Conservation (phyloP, 1,140 invertebrate species). For the Aphis craccivora region DNA sequence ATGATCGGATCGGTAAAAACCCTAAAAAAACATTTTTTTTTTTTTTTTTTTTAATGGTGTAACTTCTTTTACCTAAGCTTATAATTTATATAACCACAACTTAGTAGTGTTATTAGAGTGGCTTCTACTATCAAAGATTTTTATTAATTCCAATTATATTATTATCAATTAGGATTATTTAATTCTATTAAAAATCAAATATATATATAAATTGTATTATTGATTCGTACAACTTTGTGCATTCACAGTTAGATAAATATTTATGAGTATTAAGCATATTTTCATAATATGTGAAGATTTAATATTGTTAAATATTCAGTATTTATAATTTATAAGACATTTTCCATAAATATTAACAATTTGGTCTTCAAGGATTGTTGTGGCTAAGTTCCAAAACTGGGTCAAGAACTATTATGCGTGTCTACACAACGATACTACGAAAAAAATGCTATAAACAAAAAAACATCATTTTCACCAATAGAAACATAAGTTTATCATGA, state of each 20-base stretch:
- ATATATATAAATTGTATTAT: not conserved
- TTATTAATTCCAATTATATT: not conserved
- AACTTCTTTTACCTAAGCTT: too few species aligned
- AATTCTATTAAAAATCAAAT: too few species aligned
- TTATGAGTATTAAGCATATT: not conserved
- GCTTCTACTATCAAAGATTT: not conserved
- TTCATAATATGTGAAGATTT: not conserved
- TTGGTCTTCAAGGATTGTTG: not conserved
- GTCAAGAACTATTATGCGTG: slow-evolving; percentile 20
- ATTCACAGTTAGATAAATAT: not conserved
- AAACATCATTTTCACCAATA: not conserved
- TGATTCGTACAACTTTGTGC: not conserved
- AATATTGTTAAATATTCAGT: not conserved
- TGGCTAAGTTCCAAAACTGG: slow-evolving; percentile 23
- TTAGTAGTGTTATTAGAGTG: not conserved
- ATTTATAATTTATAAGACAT: not conserved
- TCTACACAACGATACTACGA: not conserved
- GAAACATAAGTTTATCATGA: slow-evolving; percentile 17
- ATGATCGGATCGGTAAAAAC: too few species aligned
- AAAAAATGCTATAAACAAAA: not conserved
- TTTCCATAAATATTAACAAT: not conserved
- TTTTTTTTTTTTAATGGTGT: too few species aligned
- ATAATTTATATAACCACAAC: not conserved
- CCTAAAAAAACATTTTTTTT: too few species aligned
- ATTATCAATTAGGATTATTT: too few species aligned